These are phyloP conservation scores for Argyra leucocephala DNA, from an alignment of 2,888 invertebrate species.

Conservation along the genomic window DNA sequence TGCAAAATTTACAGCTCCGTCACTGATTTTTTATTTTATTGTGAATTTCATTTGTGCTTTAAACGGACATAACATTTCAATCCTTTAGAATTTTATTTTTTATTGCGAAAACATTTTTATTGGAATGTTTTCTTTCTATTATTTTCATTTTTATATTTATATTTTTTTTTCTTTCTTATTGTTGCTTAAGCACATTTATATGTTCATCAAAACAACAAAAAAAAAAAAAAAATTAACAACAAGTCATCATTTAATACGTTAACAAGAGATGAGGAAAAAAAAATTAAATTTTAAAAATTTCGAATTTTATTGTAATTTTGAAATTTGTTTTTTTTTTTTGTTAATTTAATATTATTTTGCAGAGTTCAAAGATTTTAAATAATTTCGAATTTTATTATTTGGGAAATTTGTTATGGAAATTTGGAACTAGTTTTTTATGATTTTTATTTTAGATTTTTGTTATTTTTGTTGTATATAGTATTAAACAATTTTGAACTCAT, in stretches of 20 bases:
- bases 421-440: not conserved
- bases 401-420: slow-evolving; percentile 1
- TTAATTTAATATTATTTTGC: not conserved
- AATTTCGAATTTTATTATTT: not conserved
- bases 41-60: not conserved
- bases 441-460: not conserved
- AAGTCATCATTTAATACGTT: slow-evolving; percentile 1
- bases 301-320: not conserved
- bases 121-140: not conserved
- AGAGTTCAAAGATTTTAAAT: slow-evolving; percentile 6
- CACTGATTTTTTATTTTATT: not conserved
- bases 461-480: not conserved
- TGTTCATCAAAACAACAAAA: too few relatives aligned
- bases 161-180: not conserved
- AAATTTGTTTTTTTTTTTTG: not conserved
- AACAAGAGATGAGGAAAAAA: not conserved
- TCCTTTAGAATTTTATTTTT: not conserved
- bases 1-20: too few relatives aligned
- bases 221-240: too few relatives aligned
- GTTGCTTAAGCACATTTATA: not conserved
- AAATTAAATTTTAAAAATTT: not conserved
- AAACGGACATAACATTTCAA: slow-evolving; percentile 6
- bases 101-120: slow-evolving; percentile 1
- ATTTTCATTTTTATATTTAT: not conserved
- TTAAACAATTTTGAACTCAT: not conserved